A percentile compares a stretch with the other conserved stretches of the same genome.
Conservation (phyloP, 2,888 invertebrate species). For the Lymantria dispar region DNA sequence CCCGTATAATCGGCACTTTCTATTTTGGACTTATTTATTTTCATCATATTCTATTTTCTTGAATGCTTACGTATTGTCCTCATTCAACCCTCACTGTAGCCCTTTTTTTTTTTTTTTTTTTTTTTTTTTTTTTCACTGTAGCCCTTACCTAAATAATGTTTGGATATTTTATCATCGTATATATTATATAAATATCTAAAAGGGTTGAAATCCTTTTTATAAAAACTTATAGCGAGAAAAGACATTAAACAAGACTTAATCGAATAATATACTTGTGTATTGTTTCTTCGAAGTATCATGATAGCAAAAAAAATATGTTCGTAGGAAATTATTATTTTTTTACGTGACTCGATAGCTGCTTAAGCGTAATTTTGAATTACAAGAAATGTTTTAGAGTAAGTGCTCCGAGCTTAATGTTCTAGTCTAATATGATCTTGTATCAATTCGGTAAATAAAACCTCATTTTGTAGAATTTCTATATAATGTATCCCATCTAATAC, state of each 20-base stretch:
- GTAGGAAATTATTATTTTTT: background rate
- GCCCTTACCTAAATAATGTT: conserved; percentile 28
- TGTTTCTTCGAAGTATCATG: background rate
- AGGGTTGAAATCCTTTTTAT: background rate
- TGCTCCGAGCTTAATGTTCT: too few species aligned
- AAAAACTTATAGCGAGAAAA: background rate
- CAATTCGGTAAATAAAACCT: too few species aligned
- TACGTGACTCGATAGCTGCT: too few species aligned
- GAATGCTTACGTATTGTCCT: conserved; percentile 22
- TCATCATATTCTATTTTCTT: conserved; percentile 20
- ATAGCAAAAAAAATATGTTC: background rate
- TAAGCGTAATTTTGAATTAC: too few species aligned
- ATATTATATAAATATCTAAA: background rate
- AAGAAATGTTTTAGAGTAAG: too few species aligned
- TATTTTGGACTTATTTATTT: conserved; percentile 8
- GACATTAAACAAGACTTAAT: too few species aligned
- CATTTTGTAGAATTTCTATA: too few species aligned
- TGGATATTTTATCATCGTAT: conserved; percentile 16
- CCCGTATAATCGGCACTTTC: too few species aligned
- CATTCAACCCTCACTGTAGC: conserved; percentile 5
- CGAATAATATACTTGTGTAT: background rate
- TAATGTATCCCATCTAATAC: too few species aligned
- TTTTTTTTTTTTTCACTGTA: conserved; percentile 12
- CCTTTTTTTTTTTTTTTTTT: too few species aligned
- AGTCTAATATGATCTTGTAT: too few species aligned